Evolutionary conservation across 2,888 invertebrate genomes (phyloP).

Genomic region (Volucella bombylans): DNA sequence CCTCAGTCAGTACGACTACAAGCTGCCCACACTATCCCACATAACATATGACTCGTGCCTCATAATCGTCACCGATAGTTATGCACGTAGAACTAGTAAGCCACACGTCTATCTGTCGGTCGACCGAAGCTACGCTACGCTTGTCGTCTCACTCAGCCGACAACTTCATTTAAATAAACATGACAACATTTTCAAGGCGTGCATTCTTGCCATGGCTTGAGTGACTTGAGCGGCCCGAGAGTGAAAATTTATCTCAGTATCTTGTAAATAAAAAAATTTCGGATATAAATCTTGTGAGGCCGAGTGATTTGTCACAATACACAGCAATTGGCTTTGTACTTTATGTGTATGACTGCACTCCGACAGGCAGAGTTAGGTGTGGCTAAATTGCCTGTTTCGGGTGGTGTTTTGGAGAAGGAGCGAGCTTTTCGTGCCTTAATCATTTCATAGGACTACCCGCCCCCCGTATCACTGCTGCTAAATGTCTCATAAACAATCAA

Average conservation of each 20-base stretch:
- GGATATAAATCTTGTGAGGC: slow-evolving; percentile 63
- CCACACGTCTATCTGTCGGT: slow-evolving; percentile 23
- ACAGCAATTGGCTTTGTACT: slow-evolving; percentile 60
- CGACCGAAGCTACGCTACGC: no score
- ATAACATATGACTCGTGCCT: slow-evolving; percentile 16
- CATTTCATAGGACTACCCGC: no score
- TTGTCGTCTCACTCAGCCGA: slow-evolving; percentile 11
- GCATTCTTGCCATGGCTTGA: slow-evolving; percentile 31
- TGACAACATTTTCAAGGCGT: slow-evolving; percentile 59
- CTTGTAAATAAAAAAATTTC: slow-evolving; percentile 55
- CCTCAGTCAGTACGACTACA: not conserved
- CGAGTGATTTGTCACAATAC: slow-evolving; percentile 66
- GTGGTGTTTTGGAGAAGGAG: slow-evolving; percentile 29
- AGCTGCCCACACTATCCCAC: not conserved
- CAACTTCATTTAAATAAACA: slow-evolving; percentile 65
- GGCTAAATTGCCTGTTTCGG: slow-evolving; percentile 45
- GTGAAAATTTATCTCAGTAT: slow-evolving; percentile 51
- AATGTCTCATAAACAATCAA: slow-evolving; percentile 53
- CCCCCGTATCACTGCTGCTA: not conserved
- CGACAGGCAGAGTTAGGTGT: slow-evolving; percentile 48
- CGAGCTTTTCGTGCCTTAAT: slow-evolving; percentile 32
- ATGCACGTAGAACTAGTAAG: slow-evolving; percentile 9
- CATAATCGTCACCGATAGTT: not conserved
- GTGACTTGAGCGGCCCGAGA: slow-evolving; percentile 9
- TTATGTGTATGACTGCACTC: slow-evolving; percentile 40